Base-by-base conservation (phyloP, 2,113 vertebrate genomes). In the Climacteris rufus region DNA sequence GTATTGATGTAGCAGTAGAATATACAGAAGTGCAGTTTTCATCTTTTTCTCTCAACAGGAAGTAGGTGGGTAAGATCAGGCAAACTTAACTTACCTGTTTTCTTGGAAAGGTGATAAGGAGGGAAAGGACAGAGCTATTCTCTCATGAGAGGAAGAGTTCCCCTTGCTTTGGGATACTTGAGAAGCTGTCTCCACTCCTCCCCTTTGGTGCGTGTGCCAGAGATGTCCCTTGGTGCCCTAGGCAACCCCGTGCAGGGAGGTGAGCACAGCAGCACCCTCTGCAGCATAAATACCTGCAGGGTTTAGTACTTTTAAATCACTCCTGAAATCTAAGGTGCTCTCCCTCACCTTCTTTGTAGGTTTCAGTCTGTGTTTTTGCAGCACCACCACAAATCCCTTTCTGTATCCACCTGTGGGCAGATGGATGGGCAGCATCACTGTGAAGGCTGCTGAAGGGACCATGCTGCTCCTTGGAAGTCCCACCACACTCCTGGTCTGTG, bases 281-380 rank as follows among this genome's bases (percentile, higher is more conserved):
- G 1, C 37, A 56, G 28, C 2, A 3, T 42, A 24, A 86, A 82
- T 35, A 50, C 15, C 1, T 7, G 1, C 11, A 1, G 2, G 14
- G 7, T 16, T 54, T 44, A 27, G 9, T 16, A 79, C 77, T 66
- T 84, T 52, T 76, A 68, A 57, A 65, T 60, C 15, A 28, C 13
- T 8, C 2, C 15, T 61, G 56, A 49, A 60, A 53, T 27, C 31
- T 25, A 44, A 68, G n/a, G 31, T 2, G 0, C 22, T 22, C 65
- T 68, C 22, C 45, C 19, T 21, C n/a, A n/a, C 5, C 6, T 53
- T 54, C 57, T 76, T 72, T 39, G 28, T 31, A 31, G 40, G 40
- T 35, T 44, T 37, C 11, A 33, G 25, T 10, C 22, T 0, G 0
- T 57, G 10, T 35, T 87, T 61, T 54, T 50, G 30, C 1, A 2